These are phyloP conservation scores for Trichonephila inaurata DNA, from an alignment of 1,140 invertebrate genomes.

Conservation along the genomic window DNA sequence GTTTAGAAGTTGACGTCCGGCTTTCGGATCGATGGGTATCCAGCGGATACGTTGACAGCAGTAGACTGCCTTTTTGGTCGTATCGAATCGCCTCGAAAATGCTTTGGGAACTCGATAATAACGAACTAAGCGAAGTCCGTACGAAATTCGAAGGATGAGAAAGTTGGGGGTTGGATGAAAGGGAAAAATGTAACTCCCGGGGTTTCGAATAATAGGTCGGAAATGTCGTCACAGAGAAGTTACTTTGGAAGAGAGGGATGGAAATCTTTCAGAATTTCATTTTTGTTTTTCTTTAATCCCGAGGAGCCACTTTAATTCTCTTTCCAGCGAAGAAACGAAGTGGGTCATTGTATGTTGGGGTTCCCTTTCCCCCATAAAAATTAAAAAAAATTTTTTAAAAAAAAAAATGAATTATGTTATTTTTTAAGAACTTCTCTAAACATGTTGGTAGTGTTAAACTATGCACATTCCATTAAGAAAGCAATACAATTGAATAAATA, in stretches of 20 bases:
- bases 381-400: no score
- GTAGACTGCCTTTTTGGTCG: constrained; percentile 53
- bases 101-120: constrained; percentile 69
- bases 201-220: constrained; percentile 34
- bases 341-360: neutral
- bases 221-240: neutral
- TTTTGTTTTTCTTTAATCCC: constrained; percentile 36
- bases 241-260: constrained; percentile 8
- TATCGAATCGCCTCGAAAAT: constrained; percentile 67
- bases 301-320: neutral
- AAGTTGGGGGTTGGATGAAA: neutral
- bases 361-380: no score
- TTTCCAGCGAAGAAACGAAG: neutral
- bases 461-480: no score
- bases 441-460: no score
- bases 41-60: constrained; percentile 63
- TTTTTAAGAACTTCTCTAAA: no score
- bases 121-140: constrained; percentile 56
- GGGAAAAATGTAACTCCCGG: constrained; percentile 48
- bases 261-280: constrained; percentile 10
- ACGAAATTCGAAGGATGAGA: neutral
- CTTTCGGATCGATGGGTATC: constrained; percentile 70
- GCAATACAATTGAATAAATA: no score
- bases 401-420: no score
- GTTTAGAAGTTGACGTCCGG: constrained; percentile 72